Evolutionary conservation across 2,888 invertebrate species (phyloP).

Genomic region (Eledona agricola): DNA sequence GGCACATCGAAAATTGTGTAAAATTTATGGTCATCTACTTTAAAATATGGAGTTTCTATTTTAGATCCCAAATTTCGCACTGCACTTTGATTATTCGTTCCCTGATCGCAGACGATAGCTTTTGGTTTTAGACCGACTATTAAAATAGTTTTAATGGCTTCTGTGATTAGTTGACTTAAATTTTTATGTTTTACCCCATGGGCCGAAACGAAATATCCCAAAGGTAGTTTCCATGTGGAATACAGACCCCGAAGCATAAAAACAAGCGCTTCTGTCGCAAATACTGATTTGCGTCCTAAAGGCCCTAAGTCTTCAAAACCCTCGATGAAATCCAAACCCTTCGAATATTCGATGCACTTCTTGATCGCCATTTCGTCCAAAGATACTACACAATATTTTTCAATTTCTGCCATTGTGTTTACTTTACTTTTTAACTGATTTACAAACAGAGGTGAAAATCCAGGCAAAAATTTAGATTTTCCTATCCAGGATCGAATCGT

Average conservation of each 20-base stretch:
- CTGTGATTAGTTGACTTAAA: too few relatives aligned
- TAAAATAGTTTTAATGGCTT: too few relatives aligned
- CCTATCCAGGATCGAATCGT: constrained; percentile 13
- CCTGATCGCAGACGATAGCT: too few relatives aligned
- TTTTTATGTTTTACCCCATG: too few relatives aligned
- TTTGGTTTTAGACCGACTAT: too few relatives aligned
- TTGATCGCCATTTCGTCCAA: too few relatives aligned
- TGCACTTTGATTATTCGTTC: too few relatives aligned
- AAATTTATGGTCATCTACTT: too few relatives aligned
- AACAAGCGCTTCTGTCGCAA: constrained; percentile 25
- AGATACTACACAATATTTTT: constrained; percentile 10
- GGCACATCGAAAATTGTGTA: too few relatives aligned
- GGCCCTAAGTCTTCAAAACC: constrained; percentile 32
- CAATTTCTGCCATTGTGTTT: background rate
- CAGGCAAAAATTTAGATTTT: too few relatives aligned
- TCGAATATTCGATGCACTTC: constrained; percentile 24
- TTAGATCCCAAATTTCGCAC: too few relatives aligned
- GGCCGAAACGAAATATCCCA: constrained; percentile 39
- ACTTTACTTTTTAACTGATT: constrained; percentile 1
- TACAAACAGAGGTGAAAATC: background rate
- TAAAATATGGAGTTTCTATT: too few relatives aligned
- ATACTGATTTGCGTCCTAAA: constrained; percentile 11
- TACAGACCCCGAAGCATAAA: constrained; percentile 29
- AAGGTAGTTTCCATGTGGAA: constrained; percentile 34
- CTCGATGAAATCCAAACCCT: constrained; percentile 13